Base-by-base conservation (phyloP, 2,113 vertebrate genomes). In the Oryzias javanicus region DNA sequence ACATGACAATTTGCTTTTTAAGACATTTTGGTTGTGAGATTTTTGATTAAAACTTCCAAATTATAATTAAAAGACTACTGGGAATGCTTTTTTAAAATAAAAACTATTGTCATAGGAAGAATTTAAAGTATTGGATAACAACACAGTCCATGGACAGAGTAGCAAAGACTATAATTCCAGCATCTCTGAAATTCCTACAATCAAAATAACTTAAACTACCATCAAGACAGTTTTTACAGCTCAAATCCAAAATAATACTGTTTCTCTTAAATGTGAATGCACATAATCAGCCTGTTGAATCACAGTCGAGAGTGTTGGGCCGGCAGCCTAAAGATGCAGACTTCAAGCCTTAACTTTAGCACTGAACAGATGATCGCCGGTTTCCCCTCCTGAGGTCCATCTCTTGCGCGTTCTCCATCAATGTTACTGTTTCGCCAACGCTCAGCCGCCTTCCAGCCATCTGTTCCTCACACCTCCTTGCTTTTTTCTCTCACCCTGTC, bases 381-480 rank as follows among this genome's bases (percentile, higher is more conserved):
- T 78, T 84, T 83, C 80, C 84, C 81, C 73, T 49, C 72, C 81
- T 60, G 85, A 88, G 81, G 88, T 86, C 88, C 88, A 27, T 83
- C 80, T 65, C 84, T 86, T 60, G 81, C 79, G 81, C 81, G 79
- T 78, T 87, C 84, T 84, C 86, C 82, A 77, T 84, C 86, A 77
- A 88, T 75, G 83, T 84, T 87, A 82, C 79, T 84, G 82, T 85
- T 86, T 88, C 82, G 87, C 88, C 87, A 87, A 88, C 82, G 85
- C 87, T 74, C 60, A 51, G 78, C 81, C 86, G 85, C 87, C 88
- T 87, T 85, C 85, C 81, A 80, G 76, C 88, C 88, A 90, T 90
- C 88, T 90, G 88, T 80, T 89, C 81, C 84, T 90, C 85, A 90
- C 88, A 87, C 88, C 86, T 90, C 87, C 67, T 79, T 84, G 79